Conservation (phyloP, 2,113 vertebrate genomes). For the Asarcornis scutulata region DNA sequence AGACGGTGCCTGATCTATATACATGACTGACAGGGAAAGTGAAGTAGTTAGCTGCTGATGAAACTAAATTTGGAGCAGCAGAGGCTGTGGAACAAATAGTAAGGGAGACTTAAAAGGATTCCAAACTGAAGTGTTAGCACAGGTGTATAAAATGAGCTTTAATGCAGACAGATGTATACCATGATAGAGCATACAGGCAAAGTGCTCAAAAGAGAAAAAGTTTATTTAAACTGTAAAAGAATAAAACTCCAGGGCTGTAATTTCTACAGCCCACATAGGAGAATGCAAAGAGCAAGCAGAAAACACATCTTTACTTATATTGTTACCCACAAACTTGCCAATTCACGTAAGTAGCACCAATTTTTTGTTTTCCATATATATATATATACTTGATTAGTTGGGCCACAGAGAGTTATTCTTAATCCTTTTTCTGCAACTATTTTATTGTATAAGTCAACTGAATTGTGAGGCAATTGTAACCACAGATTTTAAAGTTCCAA, state of each 20-base stretch:
- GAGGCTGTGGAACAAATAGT: slow-evolving; percentile 32
- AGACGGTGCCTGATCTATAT: neutral
- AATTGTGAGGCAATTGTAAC: neutral
- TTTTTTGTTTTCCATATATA: neutral
- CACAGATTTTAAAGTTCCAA: neutral
- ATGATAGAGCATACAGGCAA: neutral
- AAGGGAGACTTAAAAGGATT: slow-evolving; percentile 29
- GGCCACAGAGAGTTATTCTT: neutral
- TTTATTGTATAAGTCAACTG: neutral
- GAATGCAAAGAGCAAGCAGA: neutral
- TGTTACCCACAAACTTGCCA: neutral
- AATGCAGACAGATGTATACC: neutral
- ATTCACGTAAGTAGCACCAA: neutral
- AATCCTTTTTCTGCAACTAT: neutral
- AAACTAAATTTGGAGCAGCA: slow-evolving; percentile 41
- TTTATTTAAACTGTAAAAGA: neutral
- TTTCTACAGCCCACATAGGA: neutral
- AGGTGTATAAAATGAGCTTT: slow-evolving; percentile 27
- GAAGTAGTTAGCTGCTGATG: slow-evolving; percentile 56
- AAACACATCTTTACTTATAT: neutral
- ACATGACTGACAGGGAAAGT: neutral
- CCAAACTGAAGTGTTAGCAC: neutral
- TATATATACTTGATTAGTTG: neutral
- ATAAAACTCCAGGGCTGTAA: neutral
- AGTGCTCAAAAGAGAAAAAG: neutral